Percentiles rank a stretch among this genome's conserved stretches.
phyloP scores from a whole-genome alignment of 2,797 vertebrate species.

The Sorex maritimensis region DNA sequence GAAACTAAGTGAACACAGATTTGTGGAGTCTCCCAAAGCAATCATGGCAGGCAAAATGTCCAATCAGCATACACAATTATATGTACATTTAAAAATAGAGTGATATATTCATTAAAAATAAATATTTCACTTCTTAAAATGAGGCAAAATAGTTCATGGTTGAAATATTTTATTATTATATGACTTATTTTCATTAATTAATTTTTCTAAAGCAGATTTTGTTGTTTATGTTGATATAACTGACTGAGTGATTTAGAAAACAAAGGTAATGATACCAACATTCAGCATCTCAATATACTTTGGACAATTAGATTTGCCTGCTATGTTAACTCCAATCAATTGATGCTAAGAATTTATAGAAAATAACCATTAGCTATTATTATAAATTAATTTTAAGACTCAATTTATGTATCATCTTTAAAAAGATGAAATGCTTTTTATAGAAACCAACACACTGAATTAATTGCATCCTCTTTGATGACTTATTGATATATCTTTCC shows the following conservation, averaged over 20 bases:
- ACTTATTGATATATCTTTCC: not conserved
- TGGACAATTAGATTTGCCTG: not conserved
- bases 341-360: conserved; percentile 52
- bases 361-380: conserved; percentile 29
- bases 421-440: conserved; percentile 23
- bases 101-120: too few species aligned
- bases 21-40: not conserved
- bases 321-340: conserved; percentile 8
- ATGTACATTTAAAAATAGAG: too few species aligned
- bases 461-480: not conserved
- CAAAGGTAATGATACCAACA: not conserved
- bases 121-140: not conserved
- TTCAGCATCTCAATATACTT: conserved; percentile 21
- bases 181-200: not conserved
- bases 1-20: not conserved
- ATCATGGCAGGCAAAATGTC: not conserved
- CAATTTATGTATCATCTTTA: conserved; percentile 7
- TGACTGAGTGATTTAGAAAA: not conserved
- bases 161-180: not conserved
- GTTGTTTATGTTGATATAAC: not conserved
- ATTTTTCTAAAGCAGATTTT: not conserved
- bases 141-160: not conserved
- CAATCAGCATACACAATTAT: not conserved
- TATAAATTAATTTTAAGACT: conserved; percentile 47
- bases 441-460: not conserved